Evolutionary conservation across 2,888 invertebrate genomes (phyloP).

Genomic region (Zonitis immaculata): DNA sequence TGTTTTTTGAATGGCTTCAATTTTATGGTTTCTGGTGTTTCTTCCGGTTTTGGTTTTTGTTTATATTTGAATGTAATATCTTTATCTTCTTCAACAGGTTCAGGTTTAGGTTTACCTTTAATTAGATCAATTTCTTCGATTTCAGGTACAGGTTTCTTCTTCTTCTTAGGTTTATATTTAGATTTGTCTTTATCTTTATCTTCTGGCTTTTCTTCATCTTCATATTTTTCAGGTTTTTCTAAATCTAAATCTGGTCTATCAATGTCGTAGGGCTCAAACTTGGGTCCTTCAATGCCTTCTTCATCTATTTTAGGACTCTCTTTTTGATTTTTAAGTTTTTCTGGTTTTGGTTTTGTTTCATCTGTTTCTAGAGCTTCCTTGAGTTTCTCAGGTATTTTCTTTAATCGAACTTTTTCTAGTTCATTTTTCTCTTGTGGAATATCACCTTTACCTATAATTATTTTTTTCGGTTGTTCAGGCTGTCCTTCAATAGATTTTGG

Average conservation of each 20-base stretch:
- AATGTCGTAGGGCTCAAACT: conserved; percentile 43
- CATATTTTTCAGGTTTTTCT: conserved; percentile 38
- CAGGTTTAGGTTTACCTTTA: conserved; percentile 35
- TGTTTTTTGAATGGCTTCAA: conserved; percentile 34
- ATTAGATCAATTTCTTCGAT: conserved; percentile 25
- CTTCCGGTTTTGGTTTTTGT: conserved; percentile 34
- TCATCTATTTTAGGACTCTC: conserved; percentile 12
- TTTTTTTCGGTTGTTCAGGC: conserved; percentile 24
- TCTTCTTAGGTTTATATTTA: conserved; percentile 32
- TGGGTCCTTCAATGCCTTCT: conserved; percentile 32
- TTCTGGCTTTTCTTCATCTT: conserved; percentile 22
- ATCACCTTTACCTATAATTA: conserved; percentile 42
- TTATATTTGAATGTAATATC: conserved; percentile 43
- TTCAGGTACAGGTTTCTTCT: conserved; percentile 26
- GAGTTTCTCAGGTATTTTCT: conserved; percentile 44
- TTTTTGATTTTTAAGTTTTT: conserved; percentile 14
- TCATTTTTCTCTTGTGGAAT: conserved; percentile 39
- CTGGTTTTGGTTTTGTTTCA: conserved; percentile 13
- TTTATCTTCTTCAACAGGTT: conserved; percentile 41
- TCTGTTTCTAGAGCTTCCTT: conserved; percentile 10
- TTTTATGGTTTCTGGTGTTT: conserved; percentile 29
- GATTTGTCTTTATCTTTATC: conserved; percentile 37
- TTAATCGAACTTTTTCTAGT: conserved; percentile 37
- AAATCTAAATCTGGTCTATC: conserved; percentile 41
- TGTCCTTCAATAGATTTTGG: conserved; percentile 18